A percentile compares a stretch with the other conserved stretches of the same genome.
Conservation (phyloP, 2,888 invertebrate species). For the Urechis unicinctus region DNA sequence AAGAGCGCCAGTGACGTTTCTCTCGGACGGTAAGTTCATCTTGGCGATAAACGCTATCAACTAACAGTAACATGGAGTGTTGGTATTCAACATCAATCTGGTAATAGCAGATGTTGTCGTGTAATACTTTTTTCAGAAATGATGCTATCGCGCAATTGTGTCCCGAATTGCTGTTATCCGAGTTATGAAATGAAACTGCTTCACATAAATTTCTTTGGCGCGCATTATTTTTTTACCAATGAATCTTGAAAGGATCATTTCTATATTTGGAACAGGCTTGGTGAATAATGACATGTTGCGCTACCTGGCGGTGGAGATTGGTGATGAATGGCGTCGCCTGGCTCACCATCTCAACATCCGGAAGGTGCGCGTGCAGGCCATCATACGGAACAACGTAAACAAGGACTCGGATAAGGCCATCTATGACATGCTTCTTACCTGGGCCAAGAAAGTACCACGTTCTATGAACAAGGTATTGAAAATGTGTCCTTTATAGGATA, state of each 20-base stretch:
- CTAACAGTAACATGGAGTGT: no score
- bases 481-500: not conserved
- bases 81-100: no score
- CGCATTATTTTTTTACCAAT: no score
- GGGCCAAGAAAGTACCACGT: constrained; percentile 41
- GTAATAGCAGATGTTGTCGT: no score
- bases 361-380: constrained; percentile 39
- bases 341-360: constrained; percentile 34
- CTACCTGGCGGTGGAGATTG: constrained; percentile 32
- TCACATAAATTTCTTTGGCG: no score
- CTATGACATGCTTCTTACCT: constrained; percentile 42
- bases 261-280: constrained; percentile 24
- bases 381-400: constrained; percentile 34
- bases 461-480: constrained; percentile 35
- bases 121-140: no score
- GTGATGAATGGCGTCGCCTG: constrained; percentile 40
- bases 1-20: constrained; percentile 28
- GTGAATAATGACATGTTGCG: constrained; percentile 32
- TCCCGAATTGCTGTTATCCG: no score
- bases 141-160: no score
- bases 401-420: constrained; percentile 31
- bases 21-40: constrained; percentile 24
- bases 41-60: no score
- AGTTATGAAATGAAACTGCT: no score
- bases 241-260: no score